Evolutionary conservation across 1,140 invertebrate genomes (phyloP).

Genomic region (Berghia stephanieae): DNA sequence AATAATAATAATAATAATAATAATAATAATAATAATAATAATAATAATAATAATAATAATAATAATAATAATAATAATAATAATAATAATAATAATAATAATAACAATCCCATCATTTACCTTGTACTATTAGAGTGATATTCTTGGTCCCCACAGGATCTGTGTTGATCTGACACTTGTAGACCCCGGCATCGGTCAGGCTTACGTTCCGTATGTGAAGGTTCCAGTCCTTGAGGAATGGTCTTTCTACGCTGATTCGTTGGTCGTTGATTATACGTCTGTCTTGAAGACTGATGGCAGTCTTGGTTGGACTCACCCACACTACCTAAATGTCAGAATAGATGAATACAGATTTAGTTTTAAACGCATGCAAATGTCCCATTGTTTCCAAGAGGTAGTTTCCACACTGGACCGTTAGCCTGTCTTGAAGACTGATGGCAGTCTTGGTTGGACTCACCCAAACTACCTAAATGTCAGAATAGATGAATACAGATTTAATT

Average conservation of each 20-base stretch:
- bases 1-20: no score
- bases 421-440: conserved; percentile 52
- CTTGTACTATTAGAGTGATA: conserved; percentile 52
- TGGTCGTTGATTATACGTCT: conserved; percentile 53
- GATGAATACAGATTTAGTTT: no score
- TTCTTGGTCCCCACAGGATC: conserved; percentile 47
- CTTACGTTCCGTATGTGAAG: conserved; percentile 54
- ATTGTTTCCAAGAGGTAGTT: conserved; percentile 45
- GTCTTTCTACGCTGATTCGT: conserved; percentile 54
- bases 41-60: no score
- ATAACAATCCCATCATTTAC: conserved; percentile 34
- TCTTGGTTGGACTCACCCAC: conserved; percentile 56
- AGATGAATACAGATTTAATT: no score
- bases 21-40: no score
- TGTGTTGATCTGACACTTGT: conserved; percentile 58
- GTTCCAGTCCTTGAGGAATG: conserved; percentile 54
- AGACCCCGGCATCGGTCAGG: conserved; percentile 49
- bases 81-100: no score
- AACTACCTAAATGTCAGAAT: no score
- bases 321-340: no score
- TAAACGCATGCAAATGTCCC: conserved; percentile 61
- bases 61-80: no score
- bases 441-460: conserved; percentile 57
- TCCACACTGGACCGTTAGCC: conserved; percentile 52
- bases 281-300: conserved; percentile 53